A percentile compares a stretch with the other conserved stretches of the same genome.
phyloP scores from a whole-genome alignment of 30 jellyfish, hydroid and myxozoan species.

The Hydractinia symbiolongicarpus region DNA sequence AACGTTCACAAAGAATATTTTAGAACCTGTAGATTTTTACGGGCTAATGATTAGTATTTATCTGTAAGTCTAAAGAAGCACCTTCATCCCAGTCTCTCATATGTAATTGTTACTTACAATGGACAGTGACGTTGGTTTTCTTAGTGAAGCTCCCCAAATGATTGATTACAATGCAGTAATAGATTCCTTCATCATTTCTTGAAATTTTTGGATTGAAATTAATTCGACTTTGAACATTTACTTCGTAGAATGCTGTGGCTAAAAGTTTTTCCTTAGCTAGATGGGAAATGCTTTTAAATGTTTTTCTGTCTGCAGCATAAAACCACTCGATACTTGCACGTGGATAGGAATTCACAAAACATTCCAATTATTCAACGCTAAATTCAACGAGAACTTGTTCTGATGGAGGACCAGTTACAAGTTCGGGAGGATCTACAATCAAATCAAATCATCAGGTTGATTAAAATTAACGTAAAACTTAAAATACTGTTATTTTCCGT shows the following conservation, averaged over 20 bases:
- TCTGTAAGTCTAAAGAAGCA: too few species aligned
- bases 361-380: neutral
- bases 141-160: constrained; percentile 25
- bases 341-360: neutral
- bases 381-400: neutral
- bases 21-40: too few species aligned
- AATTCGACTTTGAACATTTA: constrained; percentile 28
- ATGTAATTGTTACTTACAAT: constrained; percentile 40
- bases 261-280: neutral
- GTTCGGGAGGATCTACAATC: too few species aligned
- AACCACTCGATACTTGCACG: neutral
- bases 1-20: neutral
- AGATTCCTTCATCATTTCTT: constrained; percentile 44
- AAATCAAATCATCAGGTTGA: too few species aligned
- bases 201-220: constrained; percentile 34
- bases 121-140: constrained; percentile 34
- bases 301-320: neutral
- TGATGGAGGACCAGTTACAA: neutral
- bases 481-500: too few species aligned
- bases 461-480: too few species aligned
- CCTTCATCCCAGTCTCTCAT: neutral
- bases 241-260: neutral
- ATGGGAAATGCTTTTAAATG: neutral
- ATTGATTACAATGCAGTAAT: constrained; percentile 48
- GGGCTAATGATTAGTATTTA: too few species aligned